These are phyloP conservation scores for Stegodyphus dumicola DNA, from an alignment of 1,140 invertebrate species.

Conservation along the genomic window DNA sequence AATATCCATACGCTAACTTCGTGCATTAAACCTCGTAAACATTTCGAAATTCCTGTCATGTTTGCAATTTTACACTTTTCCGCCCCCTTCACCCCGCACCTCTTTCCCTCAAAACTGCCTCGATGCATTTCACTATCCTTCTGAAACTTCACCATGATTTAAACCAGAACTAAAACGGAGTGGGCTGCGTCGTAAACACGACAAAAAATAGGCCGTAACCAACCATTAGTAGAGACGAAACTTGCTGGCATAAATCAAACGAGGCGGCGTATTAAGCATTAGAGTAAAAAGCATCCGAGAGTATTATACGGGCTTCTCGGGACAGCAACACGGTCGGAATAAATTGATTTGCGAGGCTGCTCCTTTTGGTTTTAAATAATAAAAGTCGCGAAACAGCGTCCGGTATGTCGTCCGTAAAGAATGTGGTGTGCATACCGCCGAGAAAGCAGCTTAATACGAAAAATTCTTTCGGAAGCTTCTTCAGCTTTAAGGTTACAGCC, in stretches of 20 bases:
- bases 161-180: conserved; percentile 27
- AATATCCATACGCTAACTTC: no score
- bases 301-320: background rate
- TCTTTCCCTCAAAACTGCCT: no score
- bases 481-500: background rate
- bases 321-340: background rate
- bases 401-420: conserved; percentile 9
- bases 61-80: no score
- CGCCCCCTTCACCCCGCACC: no score
- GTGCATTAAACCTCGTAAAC: no score
- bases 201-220: conserved; percentile 16
- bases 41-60: no score
- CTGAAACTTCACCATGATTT: conserved; percentile 7
- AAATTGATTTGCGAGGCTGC: conserved; percentile 48
- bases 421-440: conserved; percentile 9
- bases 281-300: conserved; percentile 10
- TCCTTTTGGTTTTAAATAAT: conserved; percentile 39
- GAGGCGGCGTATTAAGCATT: conserved; percentile 8
- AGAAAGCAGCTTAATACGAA: background rate
- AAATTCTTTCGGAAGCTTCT: background rate
- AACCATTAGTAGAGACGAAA: conserved; percentile 15
- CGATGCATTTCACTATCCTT: no score
- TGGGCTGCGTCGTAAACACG: conserved; percentile 3
- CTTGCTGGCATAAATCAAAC: conserved; percentile 29
- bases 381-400: conserved; percentile 4